Percentiles rank a stretch among this genome's conserved stretches.
phyloP scores from a whole-genome alignment of 2,113 vertebrate genomes.

The Cyanoderma ruficeps region DNA sequence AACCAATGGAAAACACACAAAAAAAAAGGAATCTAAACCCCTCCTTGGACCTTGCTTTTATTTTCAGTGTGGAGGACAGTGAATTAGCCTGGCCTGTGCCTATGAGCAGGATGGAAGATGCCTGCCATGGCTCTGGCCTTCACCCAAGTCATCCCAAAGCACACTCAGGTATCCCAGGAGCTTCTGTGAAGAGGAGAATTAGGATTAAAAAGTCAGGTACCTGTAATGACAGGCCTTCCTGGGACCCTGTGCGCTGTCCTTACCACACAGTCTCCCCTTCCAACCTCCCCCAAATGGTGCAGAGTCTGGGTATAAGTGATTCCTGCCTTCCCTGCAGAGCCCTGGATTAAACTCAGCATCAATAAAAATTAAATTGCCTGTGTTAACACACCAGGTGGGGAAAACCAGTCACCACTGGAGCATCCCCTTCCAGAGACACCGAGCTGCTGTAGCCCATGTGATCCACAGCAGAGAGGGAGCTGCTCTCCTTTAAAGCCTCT shows the following conservation, averaged over 20 bases:
- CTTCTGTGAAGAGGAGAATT: neutral
- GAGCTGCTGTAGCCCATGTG: neutral
- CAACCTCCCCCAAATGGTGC: fast-evolving
- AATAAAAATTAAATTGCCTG: neutral
- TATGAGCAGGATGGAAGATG: neutral
- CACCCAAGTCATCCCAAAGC: neutral
- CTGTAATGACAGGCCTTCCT: neutral
- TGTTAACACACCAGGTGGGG: neutral
- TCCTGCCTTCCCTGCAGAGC: neutral
- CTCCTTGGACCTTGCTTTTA: neutral
- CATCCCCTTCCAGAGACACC: neutral
- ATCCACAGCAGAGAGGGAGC: neutral
- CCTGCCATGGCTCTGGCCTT: neutral
- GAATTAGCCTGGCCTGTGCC: neutral
- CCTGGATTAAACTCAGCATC: neutral
- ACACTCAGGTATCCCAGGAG: neutral
- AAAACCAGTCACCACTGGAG: neutral
- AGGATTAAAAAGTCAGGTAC: neutral
- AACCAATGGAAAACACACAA: conserved; percentile 20
- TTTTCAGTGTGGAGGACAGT: neutral
- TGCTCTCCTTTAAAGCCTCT: neutral
- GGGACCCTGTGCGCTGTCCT: neutral
- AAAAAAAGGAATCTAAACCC: neutral
- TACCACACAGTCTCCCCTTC: neutral
- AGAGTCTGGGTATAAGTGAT: neutral